Evolutionary conservation across 2,888 invertebrate genomes (phyloP), one percentile per base, ranked within the genome.

Genomic region (Cordylochernes scorpioides): DNA sequence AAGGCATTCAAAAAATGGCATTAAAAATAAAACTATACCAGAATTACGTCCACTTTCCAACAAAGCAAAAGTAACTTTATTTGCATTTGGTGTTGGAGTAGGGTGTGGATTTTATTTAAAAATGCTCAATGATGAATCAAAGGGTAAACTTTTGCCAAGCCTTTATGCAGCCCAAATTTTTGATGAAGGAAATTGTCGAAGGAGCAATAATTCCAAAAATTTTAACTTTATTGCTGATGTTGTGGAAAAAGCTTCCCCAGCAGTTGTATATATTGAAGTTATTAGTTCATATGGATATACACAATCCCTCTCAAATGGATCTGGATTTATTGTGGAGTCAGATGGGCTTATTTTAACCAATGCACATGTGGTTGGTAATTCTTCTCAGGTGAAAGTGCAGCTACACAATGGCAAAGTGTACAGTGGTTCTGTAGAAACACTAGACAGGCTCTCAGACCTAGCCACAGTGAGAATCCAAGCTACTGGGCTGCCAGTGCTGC

Each of bases 271-370:
- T 49, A 80, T 88, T 39, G 80, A 84, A 60, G 73, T 82, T 12
- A 68, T 68, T 50, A 78, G 31, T 6, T 5, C 4, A 14, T 22
- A 22, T 22, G 22, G 2, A 5, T 22, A 2, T 22, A n/a, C 8
- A 9, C 19, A 19, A 19, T 19, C 70, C 0, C 55, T 70, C 1
- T 74, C 74, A 0, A 78, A 75, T 50, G 88, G 88, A 0, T 86
- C 86, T 14, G 88, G 88, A 1, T 84, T 91, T 46, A 72, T 91
- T 28, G 70, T 88, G 9, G 63, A 66, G 32, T 64, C 69, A 42
- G 69, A 80, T 57, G 88, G 88, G 0, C 55, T 86, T 10, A 80
- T 88, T 42, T 47, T 88, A 29, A 91, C 88, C 0, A 91, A 86
- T 53, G 86, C 88, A 29, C 86, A 91, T 53, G 86, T 88, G n/a